Evolutionary conservation across 1,140 invertebrate genomes (phyloP).

Genomic region (Chlorops oryzae): DNA sequence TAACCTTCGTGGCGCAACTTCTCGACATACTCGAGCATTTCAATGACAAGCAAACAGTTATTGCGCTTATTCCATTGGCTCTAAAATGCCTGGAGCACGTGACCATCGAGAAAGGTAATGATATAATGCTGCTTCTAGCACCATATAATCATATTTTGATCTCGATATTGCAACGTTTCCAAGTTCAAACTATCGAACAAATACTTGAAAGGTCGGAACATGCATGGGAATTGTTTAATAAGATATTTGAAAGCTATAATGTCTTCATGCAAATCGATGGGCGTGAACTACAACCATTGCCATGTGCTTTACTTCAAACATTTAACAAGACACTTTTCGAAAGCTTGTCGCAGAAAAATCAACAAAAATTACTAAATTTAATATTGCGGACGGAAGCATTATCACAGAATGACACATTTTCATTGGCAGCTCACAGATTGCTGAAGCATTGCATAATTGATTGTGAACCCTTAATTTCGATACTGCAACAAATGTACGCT

Average conservation of each 20-base stretch:
- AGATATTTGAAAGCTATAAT: conserved; percentile 23
- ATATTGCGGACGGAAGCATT: conserved; percentile 51
- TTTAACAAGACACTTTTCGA: conserved; percentile 56
- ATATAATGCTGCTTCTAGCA: too few relatives aligned
- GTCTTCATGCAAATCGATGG: conserved; percentile 24
- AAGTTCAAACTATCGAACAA: conserved; percentile 17
- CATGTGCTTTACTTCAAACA: conserved; percentile 28
- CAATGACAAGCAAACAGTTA: conserved; percentile 46
- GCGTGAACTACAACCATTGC: conserved; percentile 32
- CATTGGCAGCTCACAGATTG: conserved; percentile 55
- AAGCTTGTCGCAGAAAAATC: conserved; percentile 48
- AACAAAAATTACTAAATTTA: conserved; percentile 44
- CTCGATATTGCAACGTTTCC: too few relatives aligned
- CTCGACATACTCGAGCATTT: conserved; percentile 51
- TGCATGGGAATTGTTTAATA: conserved; percentile 35
- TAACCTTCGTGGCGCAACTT: conserved; percentile 20
- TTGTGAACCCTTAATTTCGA: conserved; percentile 55
- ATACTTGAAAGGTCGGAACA: conserved; percentile 18
- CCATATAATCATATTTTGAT: too few relatives aligned
- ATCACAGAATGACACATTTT: conserved; percentile 54
- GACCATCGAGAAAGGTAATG: not conserved
- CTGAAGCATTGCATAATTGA: conserved; percentile 67
- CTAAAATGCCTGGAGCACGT: conserved; percentile 19
- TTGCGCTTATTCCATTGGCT: conserved; percentile 47
- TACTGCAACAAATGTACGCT: conserved; percentile 46